Base-by-base conservation (phyloP, 2,888 invertebrate genomes). In the Eupithecia subfuscata region DNA sequence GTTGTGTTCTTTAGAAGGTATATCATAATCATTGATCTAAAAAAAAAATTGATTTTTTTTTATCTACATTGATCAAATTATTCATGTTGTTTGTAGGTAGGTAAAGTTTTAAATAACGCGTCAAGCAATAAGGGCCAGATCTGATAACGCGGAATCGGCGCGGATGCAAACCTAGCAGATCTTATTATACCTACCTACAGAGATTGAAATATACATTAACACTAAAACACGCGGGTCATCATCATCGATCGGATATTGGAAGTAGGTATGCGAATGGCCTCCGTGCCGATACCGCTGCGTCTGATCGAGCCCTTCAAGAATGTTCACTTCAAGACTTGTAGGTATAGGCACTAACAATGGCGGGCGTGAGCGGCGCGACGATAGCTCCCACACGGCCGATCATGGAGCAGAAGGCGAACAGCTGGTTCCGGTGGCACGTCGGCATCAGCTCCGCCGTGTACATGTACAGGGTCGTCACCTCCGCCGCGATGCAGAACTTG, bases 391-490 rank as follows among this genome's bases (percentile, higher is more conserved):
- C 89, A 45, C 96, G 92, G 16, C 96, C 96, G 76, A 96, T 91
- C 96, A 96, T 96, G 14, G 96, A 96, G 82, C 96, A 96, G 78
- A 95, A 92, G 0, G 96, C 96, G 72, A 96, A 92, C 78, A 96
- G 88, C 52, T 95, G 95, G 85, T 96, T 96, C 1, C 96, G 92
- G 48, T 96, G 90, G 82, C 95, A 93, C n/a, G 96, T 97, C 4
- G 96, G 96, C 85, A 96, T 96, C 84, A 97, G 89, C 89, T 97
- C 97, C 3, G 96, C 93, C 0, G 96, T 96, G 84, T 96, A 96
- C 81, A 96, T 93, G 86, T 96, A 96, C 70, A 96, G 84, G 2
- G 95, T 91, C 45, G 95, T 94, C 82, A 96, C 95, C 18, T 96
- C 95, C 71, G 95, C 91, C 0, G 96, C 95, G 45, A 96, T 96